Percentiles rank a stretch among this genome's conserved stretches.
Evolutionary conservation across 2,888 invertebrate genomes (phyloP).

Genomic region (Camponotus fellah): DNA sequence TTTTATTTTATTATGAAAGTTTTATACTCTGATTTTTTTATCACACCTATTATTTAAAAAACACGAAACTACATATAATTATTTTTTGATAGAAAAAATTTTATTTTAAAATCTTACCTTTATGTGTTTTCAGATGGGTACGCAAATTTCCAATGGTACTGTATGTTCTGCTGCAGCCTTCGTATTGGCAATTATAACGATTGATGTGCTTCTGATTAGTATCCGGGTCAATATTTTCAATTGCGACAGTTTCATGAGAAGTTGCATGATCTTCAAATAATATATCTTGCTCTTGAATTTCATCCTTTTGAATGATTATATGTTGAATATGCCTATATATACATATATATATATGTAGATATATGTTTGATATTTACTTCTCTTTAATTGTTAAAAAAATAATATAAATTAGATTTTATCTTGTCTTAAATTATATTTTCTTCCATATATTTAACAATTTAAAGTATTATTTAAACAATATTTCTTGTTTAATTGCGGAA

Average conservation of each 20-base stretch:
- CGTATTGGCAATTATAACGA: conserved; percentile 95
- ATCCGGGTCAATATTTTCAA: conserved; percentile 89
- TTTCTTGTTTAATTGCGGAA: neutral
- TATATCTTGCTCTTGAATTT: conserved; percentile 89
- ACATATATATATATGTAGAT: neutral
- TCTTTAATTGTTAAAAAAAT: neutral
- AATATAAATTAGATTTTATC: neutral
- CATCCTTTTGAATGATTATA: conserved; percentile 89
- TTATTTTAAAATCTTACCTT: conserved; percentile 89
- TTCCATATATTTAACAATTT: neutral
- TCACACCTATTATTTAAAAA: conserved; percentile 29
- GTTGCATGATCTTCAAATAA: conserved; percentile 88
- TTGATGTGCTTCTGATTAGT: conserved; percentile 88
- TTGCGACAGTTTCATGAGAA: conserved; percentile 90
- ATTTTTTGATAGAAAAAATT: neutral
- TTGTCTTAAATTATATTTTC: neutral
- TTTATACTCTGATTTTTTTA: conserved; percentile 8
- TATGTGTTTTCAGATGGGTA: conserved; percentile 98
- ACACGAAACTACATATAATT: neutral
- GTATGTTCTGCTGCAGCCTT: conserved; percentile 95
- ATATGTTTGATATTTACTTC: neutral
- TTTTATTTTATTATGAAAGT: conserved; percentile 6
- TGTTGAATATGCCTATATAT: conserved; percentile 89
- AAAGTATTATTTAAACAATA: conserved; percentile 5
- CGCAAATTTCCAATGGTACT: conserved; percentile 97